Base-by-base conservation (phyloP, 2,797 vertebrate genomes). In the Coracias cyanogaster region DNA sequence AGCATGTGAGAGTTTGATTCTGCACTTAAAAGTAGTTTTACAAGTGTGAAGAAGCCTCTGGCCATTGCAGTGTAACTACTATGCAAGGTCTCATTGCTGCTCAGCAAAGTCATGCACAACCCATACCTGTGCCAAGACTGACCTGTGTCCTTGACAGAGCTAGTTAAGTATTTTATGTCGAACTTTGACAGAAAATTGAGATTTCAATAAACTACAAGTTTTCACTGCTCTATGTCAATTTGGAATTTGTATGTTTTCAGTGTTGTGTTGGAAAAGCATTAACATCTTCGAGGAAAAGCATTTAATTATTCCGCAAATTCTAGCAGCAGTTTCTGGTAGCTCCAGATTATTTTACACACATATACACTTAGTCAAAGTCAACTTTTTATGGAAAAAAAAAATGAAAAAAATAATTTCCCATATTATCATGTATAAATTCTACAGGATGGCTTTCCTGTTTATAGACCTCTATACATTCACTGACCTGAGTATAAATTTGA, bases 381-480 rank as follows among this genome's bases (percentile, higher is more conserved):
- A 72, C 35, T 33, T 17, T 58, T 73, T 77, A 12, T 10, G 57
- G 17, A 28, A 41, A 49, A 41, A 43, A 28, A 33, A 54, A 48
- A 1, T 0, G 1, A 17, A 41, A 82, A n/a, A 33, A 14, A 12
- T 48, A 26, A 13, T 37, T 13, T 49, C n/a, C n/a, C 12, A 18
- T 66, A 25, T 4, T 24, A 15, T 24, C 16, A 12, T 2, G 18
- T 18, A 25, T 28, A 51, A 48, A 45, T n/a, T 72, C 20, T 45
- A 26, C 7, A 43, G 41, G 41, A 43, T 43, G 41, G 41, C 13
- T 29, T 52, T 52, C 16, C 28, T 29, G 10, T 52, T 52, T 52
- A 29, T 52, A 17, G 51, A 43, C 41, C 41, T 10, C 41, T 43
- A 14, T 43, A 43, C 41, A 43, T 29, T 52, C 15, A 7, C 28